Percentiles rank a stretch among this genome's conserved stretches.
phyloP scores from a whole-genome alignment of 2,797 vertebrate species.

The Columba guinea region DNA sequence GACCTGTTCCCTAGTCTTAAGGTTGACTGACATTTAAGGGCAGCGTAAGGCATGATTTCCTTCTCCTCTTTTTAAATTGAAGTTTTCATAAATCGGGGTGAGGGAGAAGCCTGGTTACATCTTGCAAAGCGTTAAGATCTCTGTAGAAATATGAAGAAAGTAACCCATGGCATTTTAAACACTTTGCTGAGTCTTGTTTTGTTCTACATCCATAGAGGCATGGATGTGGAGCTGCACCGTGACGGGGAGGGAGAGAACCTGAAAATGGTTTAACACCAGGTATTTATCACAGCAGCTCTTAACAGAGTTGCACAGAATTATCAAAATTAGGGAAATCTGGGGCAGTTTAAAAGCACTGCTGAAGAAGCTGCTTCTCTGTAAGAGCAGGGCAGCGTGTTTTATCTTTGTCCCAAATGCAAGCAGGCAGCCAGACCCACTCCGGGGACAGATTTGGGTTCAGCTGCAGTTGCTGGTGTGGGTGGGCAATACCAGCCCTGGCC shows the following conservation, averaged over 20 bases:
- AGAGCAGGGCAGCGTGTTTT: not conserved
- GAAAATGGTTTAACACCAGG: conserved; percentile 50
- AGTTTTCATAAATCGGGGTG: conserved; percentile 73
- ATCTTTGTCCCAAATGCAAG: not conserved
- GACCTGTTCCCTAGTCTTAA: conserved; percentile 67
- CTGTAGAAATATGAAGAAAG: conserved; percentile 73
- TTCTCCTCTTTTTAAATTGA: conserved; percentile 71
- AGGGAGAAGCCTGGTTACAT: conserved; percentile 70
- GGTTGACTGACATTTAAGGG: conserved; percentile 81
- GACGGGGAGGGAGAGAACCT: not conserved
- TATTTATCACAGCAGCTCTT: conserved; percentile 50
- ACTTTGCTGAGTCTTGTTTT: conserved; percentile 61
- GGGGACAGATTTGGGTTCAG: not conserved
- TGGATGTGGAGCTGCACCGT: not conserved
- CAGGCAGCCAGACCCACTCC: not conserved
- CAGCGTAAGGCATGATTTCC: conserved; percentile 59
- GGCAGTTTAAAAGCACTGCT: not conserved
- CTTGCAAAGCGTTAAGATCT: conserved; percentile 72
- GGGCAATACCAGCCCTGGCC: not conserved
- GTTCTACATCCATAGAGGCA: not conserved
- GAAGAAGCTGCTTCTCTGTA: not conserved
- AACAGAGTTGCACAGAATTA: conserved; percentile 30
- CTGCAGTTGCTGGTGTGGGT: not conserved
- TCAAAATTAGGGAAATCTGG: conserved; percentile 37
- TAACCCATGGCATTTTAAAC: conserved; percentile 78